Percentiles rank a stretch among this genome's conserved stretches.
Evolutionary conservation across 2,797 vertebrate genomes (phyloP).

Genomic region (Balearica regulorum): DNA sequence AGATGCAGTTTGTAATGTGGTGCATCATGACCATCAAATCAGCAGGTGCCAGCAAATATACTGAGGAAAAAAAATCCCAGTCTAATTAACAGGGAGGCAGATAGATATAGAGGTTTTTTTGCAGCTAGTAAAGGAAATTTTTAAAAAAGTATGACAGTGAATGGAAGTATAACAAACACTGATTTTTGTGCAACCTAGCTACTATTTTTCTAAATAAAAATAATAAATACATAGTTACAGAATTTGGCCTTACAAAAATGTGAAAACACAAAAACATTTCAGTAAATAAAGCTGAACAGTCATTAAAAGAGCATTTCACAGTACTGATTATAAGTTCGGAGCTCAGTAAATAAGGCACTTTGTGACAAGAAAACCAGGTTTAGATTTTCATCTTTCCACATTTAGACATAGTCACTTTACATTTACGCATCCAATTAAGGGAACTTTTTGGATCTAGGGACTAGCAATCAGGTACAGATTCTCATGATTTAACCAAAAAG

Average conservation of each 20-base stretch:
- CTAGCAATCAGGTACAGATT: conserved; percentile 11
- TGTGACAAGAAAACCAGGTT: not conserved
- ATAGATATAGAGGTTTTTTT: not conserved
- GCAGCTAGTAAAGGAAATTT: not conserved
- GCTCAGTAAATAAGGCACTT: not conserved
- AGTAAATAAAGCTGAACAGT: not conserved
- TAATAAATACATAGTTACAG: not conserved
- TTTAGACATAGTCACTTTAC: not conserved
- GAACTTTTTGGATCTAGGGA: not conserved
- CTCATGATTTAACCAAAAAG: conserved; percentile 30
- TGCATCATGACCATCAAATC: not conserved
- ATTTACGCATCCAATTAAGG: conserved; percentile 29
- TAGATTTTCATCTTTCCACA: not conserved
- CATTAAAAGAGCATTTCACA: not conserved
- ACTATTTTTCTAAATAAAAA: not conserved
- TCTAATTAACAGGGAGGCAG: not conserved
- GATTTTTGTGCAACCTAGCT: not conserved
- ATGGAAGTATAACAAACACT: not conserved
- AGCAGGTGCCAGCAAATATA: not conserved
- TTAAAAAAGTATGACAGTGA: not conserved
- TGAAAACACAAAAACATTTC: not conserved
- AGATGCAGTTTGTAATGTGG: not conserved
- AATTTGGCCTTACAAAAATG: not conserved
- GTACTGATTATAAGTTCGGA: not conserved
- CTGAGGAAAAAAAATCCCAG: not conserved